Evolutionary conservation across 2,113 vertebrate genomes (phyloP), one percentile per base, ranked within the genome.

Genomic region (Benitochromis conjunctus): DNA sequence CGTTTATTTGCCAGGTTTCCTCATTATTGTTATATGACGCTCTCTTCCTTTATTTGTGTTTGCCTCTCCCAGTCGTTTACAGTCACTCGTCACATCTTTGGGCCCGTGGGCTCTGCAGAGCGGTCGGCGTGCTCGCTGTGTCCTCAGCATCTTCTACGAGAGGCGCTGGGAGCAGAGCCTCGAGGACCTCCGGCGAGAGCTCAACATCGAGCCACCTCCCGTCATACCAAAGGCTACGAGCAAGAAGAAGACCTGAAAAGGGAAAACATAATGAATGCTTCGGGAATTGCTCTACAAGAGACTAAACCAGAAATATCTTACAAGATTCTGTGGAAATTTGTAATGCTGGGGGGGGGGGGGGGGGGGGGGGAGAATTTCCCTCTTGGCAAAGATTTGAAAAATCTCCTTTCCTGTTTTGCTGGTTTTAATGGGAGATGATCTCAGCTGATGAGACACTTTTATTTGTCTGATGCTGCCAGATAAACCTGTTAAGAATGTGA

Each of bases 71-170:
- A 99, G 99, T 64, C 96, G 94, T 51, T 92, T 98, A 48, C 95
- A 92, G 81, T 85, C 95, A 29, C 91, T 99, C 88, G 77, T 96
- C 74, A 96, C 93, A 0, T 95, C 97, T 76, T 92, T 99, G 86
- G 94, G 98, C 11, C 98, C 98, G 0, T 99, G 99, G 99, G 98
- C 98, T 0, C 66, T 99, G 48, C 94, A 84, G 77, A 98, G 94
- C 0, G 98, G 97, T 10, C 88, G 38, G 29, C 94, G 78, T 0
- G 94, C 97, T 18, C 97, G 92, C 2, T 98, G 97, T 36, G 55
- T 98, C 85, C 95, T 99, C 82, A 98, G 95, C 3, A 1, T 99
- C 56, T 99, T 97, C 95, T 99, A 98, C 0, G 99, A 99, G 92
- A 96, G 86, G 16, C 97, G 98, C 69, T 99, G 98, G 99, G 98